Conservation (phyloP, 2,113 vertebrate genomes). For the Grallaria varia region DNA sequence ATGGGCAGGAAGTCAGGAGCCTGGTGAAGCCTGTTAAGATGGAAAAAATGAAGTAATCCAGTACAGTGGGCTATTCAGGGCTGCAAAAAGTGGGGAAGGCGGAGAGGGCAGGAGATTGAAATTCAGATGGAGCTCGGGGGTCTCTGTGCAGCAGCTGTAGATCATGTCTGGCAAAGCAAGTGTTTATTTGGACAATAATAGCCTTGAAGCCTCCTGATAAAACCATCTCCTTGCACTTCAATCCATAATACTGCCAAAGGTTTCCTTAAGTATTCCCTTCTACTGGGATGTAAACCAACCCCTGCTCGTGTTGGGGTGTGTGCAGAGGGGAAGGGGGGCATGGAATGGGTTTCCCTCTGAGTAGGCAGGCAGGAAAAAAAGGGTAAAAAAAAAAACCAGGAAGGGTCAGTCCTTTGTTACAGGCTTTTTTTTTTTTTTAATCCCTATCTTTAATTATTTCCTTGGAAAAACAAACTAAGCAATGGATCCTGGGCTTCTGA, state of each 20-base stretch:
- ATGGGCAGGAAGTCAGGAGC: constrained; percentile 52
- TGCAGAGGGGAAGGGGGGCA: constrained; percentile 28
- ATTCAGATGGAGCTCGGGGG: background rate
- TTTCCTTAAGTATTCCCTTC: constrained; percentile 62
- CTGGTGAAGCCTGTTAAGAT: constrained; percentile 25
- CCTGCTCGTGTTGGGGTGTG: background rate
- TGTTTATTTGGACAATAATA: constrained; percentile 58
- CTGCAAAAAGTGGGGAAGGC: background rate
- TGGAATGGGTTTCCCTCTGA: constrained; percentile 59
- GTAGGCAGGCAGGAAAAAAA: background rate
- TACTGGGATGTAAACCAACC: constrained; percentile 72
- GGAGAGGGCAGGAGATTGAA: background rate
- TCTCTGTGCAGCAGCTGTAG: constrained; percentile 22
- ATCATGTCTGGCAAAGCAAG: constrained; percentile 6
- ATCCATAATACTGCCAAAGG: constrained; percentile 66
- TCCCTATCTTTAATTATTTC: constrained; percentile 81
- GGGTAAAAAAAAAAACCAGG: background rate
- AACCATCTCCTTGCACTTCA: constrained; percentile 65
- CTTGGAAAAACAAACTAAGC: constrained; percentile 73
- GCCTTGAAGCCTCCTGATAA: constrained; percentile 50
- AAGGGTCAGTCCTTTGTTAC: constrained; percentile 52
- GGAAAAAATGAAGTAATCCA: constrained; percentile 56
- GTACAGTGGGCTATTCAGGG: constrained; percentile 47
- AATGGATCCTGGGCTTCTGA: constrained; percentile 54
- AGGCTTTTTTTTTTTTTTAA: background rate